Evolutionary conservation across 2,797 vertebrate genomes (phyloP).

Genomic region (Liparis tanakae): DNA sequence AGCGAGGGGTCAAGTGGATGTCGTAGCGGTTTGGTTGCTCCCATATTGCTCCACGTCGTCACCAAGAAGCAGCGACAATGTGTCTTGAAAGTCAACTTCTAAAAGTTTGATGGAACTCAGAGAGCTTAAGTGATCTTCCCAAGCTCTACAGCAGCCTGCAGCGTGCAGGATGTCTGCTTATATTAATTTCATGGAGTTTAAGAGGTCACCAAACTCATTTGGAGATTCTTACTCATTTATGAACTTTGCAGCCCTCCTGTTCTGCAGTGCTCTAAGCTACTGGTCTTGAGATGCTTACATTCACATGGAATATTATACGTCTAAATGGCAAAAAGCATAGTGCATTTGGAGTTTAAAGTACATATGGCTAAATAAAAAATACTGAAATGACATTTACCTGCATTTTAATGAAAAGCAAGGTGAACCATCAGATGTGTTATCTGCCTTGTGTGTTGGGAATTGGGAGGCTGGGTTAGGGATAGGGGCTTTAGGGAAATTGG

Average conservation of each 20-base stretch:
- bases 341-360: constrained; percentile 72
- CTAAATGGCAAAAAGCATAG: constrained; percentile 62
- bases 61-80: constrained; percentile 89
- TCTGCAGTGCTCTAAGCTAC: constrained; percentile 83
- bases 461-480: constrained; percentile 25
- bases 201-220: constrained; percentile 95
- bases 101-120: constrained; percentile 94
- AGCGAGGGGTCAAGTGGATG: constrained; percentile 86
- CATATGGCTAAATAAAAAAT: constrained; percentile 54
- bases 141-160: constrained; percentile 85
- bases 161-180: constrained; percentile 93
- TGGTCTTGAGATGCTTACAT: constrained; percentile 76
- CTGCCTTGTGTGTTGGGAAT: constrained; percentile 51
- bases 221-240: constrained; percentile 95
- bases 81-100: constrained; percentile 93
- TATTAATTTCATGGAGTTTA: constrained; percentile 99
- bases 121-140: constrained; percentile 93
- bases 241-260: constrained; percentile 85
- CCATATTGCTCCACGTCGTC: constrained; percentile 87
- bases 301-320: constrained; percentile 80
- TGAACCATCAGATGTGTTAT: constrained; percentile 61
- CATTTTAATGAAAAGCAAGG: constrained; percentile 76
- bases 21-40: constrained; percentile 88
- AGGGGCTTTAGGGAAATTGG: constrained; percentile 62
- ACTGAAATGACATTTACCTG: constrained; percentile 72